phyloP scores from a whole-genome alignment of 2,113 vertebrate species.

The Microcebus murinus region DNA sequence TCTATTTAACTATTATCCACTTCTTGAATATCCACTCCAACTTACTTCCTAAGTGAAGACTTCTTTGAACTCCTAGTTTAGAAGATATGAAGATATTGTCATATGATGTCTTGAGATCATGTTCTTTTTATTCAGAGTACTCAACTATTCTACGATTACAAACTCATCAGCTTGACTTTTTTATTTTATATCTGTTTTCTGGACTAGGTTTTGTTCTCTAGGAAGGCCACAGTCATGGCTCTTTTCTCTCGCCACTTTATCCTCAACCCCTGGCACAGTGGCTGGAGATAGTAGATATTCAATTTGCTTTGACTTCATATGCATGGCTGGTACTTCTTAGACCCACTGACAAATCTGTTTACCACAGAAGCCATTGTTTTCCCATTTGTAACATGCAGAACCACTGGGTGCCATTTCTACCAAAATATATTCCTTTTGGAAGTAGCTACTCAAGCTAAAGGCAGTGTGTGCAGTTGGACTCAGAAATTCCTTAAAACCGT shows the following conservation, averaged over 20 bases:
- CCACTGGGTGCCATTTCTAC: not conserved
- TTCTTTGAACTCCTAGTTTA: not conserved
- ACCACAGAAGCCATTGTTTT: not conserved
- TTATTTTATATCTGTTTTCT: not conserved
- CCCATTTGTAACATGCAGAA: not conserved
- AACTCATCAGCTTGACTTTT: not conserved
- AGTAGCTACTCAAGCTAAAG: not conserved
- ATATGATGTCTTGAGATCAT: not conserved
- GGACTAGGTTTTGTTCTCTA: not conserved
- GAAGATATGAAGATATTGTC: not conserved
- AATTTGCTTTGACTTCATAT: not conserved
- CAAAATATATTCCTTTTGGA: not conserved
- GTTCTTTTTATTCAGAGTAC: not conserved
- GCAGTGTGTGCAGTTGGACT: not conserved
- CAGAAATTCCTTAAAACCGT: not conserved
- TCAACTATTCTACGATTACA: not conserved
- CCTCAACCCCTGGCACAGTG: not conserved
- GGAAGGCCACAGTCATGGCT: not conserved
- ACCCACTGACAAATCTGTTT: not conserved
- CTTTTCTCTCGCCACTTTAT: not conserved
- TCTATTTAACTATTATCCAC: not conserved
- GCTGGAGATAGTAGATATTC: accelerated
- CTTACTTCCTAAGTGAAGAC: not conserved
- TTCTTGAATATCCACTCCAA: not conserved
- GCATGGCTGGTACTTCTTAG: not conserved